Base-by-base conservation (phyloP, 2,797 vertebrate genomes). In the Micropoecilia bifurca region DNA sequence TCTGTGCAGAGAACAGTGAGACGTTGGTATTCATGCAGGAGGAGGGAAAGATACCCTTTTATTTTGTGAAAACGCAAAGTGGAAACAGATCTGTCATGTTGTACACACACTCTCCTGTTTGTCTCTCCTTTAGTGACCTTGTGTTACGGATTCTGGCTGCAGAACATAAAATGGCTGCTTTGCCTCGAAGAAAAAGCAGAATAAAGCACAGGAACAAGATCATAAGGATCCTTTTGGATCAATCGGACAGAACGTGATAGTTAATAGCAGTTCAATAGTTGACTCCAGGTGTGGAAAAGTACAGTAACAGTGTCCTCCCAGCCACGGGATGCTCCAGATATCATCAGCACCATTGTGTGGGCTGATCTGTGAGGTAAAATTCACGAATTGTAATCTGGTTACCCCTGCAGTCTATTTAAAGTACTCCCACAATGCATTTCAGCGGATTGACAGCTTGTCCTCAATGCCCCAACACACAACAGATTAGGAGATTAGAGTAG, bases 401-500 rank as follows among this genome's bases (percentile, higher is more conserved):
- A 59, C 76, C 68, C 71, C 45, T 78, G 77, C 66, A 75, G 73
- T 85, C 84, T 91, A 87, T 92, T 91, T 91, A 80, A 83, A 85
- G 85, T 82, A 46, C 36, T 87, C 90, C 90, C 86, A 91, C 78
- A 89, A 88, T 89, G 89, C 84, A 88, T 85, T 94, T 89, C 84
- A 88, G 66, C 82, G 74, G 83, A 86, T 87, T 8, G 66, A 80
- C 86, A 80, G 53, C 41, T 83, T 90, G 83, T 45, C 77, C 86
- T 77, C 84, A 74, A 85, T 80, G 76, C 73, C 48, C 63, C 48
- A 48, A 69, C 85, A 83, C 74, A 79, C 48, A 81, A 36, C 85
- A 91, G 93, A 95, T 96, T 93, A 96, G 89, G 80, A 94, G 95
- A 95, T 96, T 95, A 95, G 71, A 47, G 78, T 74, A 57, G 85